These are phyloP conservation scores for Hydra vulgaris DNA, from an alignment of 30 jellyfish, hydroid and myxozoan species.

Conservation along the genomic window DNA sequence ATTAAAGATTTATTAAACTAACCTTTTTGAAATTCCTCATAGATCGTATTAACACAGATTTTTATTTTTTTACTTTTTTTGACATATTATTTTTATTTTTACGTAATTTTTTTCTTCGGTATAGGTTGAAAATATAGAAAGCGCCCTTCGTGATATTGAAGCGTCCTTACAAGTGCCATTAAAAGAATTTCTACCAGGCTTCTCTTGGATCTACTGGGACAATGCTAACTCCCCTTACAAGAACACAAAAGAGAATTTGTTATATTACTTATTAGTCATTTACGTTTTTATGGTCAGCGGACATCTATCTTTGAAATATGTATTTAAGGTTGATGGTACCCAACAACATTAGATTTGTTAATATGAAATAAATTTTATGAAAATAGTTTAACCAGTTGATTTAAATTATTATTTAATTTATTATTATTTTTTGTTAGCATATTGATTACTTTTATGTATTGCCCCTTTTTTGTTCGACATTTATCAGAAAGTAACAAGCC, in stretches of 20 bases:
- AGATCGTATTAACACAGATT: too few relatives aligned
- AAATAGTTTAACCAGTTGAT: too few relatives aligned
- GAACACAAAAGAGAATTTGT: conserved; percentile 14
- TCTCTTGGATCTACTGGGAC: conserved; percentile 30
- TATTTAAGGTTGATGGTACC: conserved; percentile 28
- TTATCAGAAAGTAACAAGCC: too few relatives aligned
- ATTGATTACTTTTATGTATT: too few relatives aligned
- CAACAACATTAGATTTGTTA: neutral
- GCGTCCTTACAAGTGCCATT: conserved; percentile 19
- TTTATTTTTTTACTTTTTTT: too few relatives aligned
- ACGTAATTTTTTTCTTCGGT: neutral
- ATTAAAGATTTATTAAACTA: too few relatives aligned
- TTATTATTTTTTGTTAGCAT: too few relatives aligned
- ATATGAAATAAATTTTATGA: neutral
- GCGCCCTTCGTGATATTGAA: conserved; percentile 15
- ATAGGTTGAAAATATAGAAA: conserved; percentile 24
- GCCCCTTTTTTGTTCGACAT: too few relatives aligned
- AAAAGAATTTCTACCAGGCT: conserved; percentile 35
- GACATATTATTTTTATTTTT: neutral
- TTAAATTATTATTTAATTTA: too few relatives aligned
- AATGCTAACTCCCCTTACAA: conserved; percentile 27
- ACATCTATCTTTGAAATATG: conserved; percentile 20
- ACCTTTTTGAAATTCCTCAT: too few relatives aligned
- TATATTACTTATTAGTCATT: conserved; percentile 20
- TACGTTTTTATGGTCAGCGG: conserved; percentile 27